Evolutionary conservation across 2,888 invertebrate genomes (phyloP), one percentile per base, ranked within the genome.

Genomic region (Psylliodes chrysocephalus): DNA sequence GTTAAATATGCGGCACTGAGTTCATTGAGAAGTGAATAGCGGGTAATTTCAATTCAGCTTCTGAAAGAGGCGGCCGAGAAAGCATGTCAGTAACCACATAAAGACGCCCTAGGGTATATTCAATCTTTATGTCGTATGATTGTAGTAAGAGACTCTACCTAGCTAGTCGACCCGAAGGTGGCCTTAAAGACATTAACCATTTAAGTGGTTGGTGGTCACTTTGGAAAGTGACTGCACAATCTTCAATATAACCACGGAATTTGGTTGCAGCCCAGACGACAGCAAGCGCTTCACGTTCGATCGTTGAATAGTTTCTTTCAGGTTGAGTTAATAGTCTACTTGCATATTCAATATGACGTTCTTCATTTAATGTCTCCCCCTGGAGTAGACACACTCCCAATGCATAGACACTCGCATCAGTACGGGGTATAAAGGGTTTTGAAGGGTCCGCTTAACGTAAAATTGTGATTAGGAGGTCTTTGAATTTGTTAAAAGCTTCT

Each of bases 101-200:
- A 0, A 67, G 63, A 25, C 70, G 72, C 1, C 83, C 83, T 0
- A 79, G 80, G 1, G 77, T 73, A 60, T 84, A 82, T 6, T 74
- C 66, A 2, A 83, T 75, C 0, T 74, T 68, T 2, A 83, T 63
- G 19, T 81, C 72, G 63, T 75, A 82, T 1, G 74, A 65, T 66
- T 82, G 80, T 1, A 85, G 61, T 10, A 71, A 64, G 10, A 84
- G 44, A 0, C 79, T 79, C 84, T 84, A 85, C 30, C 83, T 67
- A 0, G 78, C 79, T 0, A 85, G 64, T 19, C 83, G 63, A 10
- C 82, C 81, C 2, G 77, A 74, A 0, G 80, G 79, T n/a, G n/a
- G n/a, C n/a, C n/a, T n/a, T n/a, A n/a, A n/a, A n/a, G n/a, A n/a
- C n/a, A n/a, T n/a, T n/a, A n/a, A n/a, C n/a, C n/a, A n/a, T n/a